Percentiles rank a stretch among this genome's conserved stretches.
Conservation (phyloP, 2,113 vertebrate genomes). For the Salvator merianae region DNA sequence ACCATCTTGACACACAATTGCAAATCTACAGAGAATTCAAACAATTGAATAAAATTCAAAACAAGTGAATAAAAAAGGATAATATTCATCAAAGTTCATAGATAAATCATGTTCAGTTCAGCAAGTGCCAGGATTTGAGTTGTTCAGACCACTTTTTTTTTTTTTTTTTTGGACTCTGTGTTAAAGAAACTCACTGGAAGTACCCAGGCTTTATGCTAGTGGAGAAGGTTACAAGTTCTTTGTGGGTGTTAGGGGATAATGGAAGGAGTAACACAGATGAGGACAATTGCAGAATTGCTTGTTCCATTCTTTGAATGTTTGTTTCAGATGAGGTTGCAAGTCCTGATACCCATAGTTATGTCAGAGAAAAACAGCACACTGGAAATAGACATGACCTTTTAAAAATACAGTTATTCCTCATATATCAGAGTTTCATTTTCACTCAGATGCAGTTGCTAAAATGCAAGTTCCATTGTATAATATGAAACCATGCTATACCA, state of each 20-base stretch:
- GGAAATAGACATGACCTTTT: too few species aligned
- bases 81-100: background rate
- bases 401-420: too few species aligned
- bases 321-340: too few species aligned
- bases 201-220: background rate
- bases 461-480: too few species aligned
- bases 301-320: background rate
- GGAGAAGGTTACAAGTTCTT: background rate
- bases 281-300: background rate
- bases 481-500: too few species aligned
- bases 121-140: conserved; percentile 15
- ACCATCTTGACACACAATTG: conserved; percentile 32
- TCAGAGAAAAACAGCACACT: too few species aligned
- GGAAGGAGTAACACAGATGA: background rate
- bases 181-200: background rate
- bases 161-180: too few species aligned
- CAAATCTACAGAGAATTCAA: conserved; percentile 20
- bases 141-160: background rate
- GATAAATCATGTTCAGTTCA: background rate
- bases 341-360: too few species aligned
- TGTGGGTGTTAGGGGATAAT: background rate
- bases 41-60: conserved; percentile 26
- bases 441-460: too few species aligned
- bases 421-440: too few species aligned
- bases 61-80: conserved; percentile 17